Percentiles rank a stretch among this genome's conserved stretches.
Evolutionary conservation across 2,888 invertebrate genomes (phyloP).

Genomic region (Tortrix viridana): DNA sequence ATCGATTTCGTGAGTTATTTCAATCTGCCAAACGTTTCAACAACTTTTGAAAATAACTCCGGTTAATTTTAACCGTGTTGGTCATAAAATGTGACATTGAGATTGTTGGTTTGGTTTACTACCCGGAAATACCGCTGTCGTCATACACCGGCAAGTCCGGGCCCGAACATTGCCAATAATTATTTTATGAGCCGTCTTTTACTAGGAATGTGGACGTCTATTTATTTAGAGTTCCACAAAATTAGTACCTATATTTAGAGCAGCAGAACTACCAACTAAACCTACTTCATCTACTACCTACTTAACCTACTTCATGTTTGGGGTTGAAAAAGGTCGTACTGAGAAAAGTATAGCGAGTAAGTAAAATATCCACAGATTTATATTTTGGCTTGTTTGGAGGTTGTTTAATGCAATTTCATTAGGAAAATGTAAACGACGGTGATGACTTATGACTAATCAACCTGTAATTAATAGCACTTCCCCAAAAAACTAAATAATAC

Average conservation of each 20-base stretch:
- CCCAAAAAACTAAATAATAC: no score
- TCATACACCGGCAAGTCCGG: conserved; percentile 14
- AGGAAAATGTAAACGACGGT: no score
- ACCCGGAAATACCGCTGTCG: conserved; percentile 57
- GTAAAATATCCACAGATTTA: no score
- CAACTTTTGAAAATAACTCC: conserved; percentile 39
- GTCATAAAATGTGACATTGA: conserved; percentile 79
- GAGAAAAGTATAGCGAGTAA: no score
- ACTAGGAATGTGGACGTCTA: conserved; percentile 24
- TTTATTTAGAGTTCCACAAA: conserved; percentile 27
- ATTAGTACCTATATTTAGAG: not conserved
- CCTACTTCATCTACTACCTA: no score
- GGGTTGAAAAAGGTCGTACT: no score
- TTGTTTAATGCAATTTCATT: no score
- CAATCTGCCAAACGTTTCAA: not conserved
- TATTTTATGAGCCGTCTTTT: conserved; percentile 22
- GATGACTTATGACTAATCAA: no score
- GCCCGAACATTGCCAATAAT: conserved; percentile 28
- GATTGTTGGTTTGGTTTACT: conserved; percentile 71
- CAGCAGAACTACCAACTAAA: no score
- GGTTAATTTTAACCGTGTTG: conserved; percentile 50
- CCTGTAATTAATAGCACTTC: no score
- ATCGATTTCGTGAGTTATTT: not conserved
- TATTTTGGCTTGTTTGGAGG: no score
- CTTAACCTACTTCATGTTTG: no score